These are phyloP conservation scores for Ceratotherium simum DNA, from an alignment of 2,113 vertebrate species.

Conservation along the genomic window DNA sequence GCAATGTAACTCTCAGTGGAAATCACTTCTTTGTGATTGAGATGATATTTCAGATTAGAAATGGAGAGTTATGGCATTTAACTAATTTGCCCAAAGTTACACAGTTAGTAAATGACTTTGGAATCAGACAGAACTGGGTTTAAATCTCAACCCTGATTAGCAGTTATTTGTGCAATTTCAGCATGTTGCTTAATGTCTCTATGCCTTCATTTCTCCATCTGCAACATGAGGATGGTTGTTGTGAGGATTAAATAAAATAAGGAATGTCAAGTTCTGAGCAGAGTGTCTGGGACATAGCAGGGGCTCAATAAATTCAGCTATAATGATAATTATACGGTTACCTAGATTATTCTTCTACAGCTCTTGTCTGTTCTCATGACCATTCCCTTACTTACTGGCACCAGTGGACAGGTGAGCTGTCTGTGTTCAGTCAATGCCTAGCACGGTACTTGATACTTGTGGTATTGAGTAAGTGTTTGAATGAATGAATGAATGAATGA, in stretches of 20 bases:
- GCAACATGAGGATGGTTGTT: background rate
- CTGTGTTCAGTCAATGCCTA: background rate
- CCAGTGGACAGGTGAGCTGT: background rate
- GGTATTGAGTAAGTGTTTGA: background rate
- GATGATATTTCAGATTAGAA: slow-evolving; percentile 43
- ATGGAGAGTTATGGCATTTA: slow-evolving; percentile 15
- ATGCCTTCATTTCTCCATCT: background rate
- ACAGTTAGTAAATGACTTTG: background rate
- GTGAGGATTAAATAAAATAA: background rate
- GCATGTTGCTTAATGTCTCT: background rate
- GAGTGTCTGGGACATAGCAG: background rate
- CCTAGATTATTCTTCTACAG: background rate
- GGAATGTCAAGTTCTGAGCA: background rate
- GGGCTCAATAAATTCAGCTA: background rate
- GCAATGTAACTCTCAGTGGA: slow-evolving; percentile 31
- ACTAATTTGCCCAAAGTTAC: slow-evolving; percentile 1
- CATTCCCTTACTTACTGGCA: background rate
- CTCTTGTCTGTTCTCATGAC: background rate
- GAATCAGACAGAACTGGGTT: background rate
- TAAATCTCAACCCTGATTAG: background rate
- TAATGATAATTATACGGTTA: background rate
- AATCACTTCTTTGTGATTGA: slow-evolving; percentile 48
- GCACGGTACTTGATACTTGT: background rate
- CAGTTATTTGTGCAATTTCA: background rate
- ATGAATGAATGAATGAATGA: background rate